Conservation (phyloP, 2,113 vertebrate genomes). For the Arothron firmamentum region DNA sequence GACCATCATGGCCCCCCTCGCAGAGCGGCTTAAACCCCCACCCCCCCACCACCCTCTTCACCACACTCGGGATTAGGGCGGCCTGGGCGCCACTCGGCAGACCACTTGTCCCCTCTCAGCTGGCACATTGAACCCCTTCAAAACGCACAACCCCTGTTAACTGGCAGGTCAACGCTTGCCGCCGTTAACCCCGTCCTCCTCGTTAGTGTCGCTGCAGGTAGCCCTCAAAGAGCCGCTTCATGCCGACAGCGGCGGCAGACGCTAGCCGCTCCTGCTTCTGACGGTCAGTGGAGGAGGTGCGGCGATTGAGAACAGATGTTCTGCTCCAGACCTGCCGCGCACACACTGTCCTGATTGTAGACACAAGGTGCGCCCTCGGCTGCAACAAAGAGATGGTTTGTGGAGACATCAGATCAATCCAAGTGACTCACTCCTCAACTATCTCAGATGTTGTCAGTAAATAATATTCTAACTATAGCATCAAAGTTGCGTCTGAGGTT, state of each 20-base stretch:
- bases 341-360: conserved; percentile 39
- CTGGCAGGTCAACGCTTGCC: conserved; percentile 33
- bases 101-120: conserved; percentile 50
- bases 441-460: background rate
- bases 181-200: conserved; percentile 32
- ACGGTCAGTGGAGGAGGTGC: conserved; percentile 15
- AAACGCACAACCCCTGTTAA: conserved; percentile 20
- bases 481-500: background rate
- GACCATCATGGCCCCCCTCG: conserved; percentile 59
- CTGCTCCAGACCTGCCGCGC: conserved; percentile 26
- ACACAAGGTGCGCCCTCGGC: conserved; percentile 22
- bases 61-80: conserved; percentile 55
- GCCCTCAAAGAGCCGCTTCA: conserved; percentile 28
- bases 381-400: conserved; percentile 29
- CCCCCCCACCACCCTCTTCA: background rate
- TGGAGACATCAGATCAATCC: conserved; percentile 15
- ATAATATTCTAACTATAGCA: background rate
- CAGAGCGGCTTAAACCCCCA: conserved; percentile 49
- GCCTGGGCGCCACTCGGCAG: conserved; percentile 48
- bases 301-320: conserved; percentile 55
- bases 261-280: conserved; percentile 18
- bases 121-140: conserved; percentile 31
- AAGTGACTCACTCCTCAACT: conserved; percentile 13
- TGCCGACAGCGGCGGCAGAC: conserved; percentile 37
- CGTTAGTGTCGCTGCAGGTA: conserved; percentile 32